These are phyloP conservation scores for Branchipolynoe longqiensis DNA, from an alignment of 2,888 invertebrate genomes.

Conservation along the genomic window DNA sequence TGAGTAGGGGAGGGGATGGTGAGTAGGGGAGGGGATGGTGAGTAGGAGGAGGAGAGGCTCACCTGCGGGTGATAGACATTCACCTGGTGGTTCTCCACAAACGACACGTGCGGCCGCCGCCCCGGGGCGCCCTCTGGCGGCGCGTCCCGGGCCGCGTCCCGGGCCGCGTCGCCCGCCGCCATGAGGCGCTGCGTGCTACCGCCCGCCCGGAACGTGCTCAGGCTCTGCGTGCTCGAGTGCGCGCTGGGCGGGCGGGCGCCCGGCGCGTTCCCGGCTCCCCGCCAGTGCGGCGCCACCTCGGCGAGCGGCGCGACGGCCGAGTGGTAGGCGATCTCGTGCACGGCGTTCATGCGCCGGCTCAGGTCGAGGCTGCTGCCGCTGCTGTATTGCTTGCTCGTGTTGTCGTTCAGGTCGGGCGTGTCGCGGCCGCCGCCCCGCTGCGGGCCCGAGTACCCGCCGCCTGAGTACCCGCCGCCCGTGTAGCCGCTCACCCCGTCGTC, in stretches of 20 bases:
- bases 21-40: too few relatives aligned
- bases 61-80: slow-evolving; percentile 48
- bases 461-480: not conserved
- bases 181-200: slow-evolving; percentile 56
- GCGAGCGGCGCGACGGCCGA: slow-evolving; percentile 51
- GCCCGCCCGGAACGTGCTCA: slow-evolving; percentile 57
- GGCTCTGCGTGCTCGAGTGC: slow-evolving; percentile 20
- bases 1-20: too few relatives aligned
- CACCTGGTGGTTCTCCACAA: slow-evolving; percentile 45
- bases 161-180: slow-evolving; percentile 6
- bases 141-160: too few relatives aligned
- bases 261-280: not conserved
- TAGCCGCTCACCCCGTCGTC: slow-evolving; percentile 18
- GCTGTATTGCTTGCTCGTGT: slow-evolving; percentile 35
- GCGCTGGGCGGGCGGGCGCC: not conserved
- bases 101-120: slow-evolving; percentile 29
- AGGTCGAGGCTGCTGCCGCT: slow-evolving; percentile 40
- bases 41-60: too few relatives aligned
- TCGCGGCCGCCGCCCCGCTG: not conserved
- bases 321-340: slow-evolving; percentile 57
- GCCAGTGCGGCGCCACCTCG: not conserved
- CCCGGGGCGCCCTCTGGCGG: slow-evolving; percentile 31
- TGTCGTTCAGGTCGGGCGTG: slow-evolving; percentile 46
- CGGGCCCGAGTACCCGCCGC: too few relatives aligned
- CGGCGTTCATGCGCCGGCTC: slow-evolving; percentile 48